Evolutionary conservation across 2,888 invertebrate species (phyloP).

Genomic region (Monopis laevigella): DNA sequence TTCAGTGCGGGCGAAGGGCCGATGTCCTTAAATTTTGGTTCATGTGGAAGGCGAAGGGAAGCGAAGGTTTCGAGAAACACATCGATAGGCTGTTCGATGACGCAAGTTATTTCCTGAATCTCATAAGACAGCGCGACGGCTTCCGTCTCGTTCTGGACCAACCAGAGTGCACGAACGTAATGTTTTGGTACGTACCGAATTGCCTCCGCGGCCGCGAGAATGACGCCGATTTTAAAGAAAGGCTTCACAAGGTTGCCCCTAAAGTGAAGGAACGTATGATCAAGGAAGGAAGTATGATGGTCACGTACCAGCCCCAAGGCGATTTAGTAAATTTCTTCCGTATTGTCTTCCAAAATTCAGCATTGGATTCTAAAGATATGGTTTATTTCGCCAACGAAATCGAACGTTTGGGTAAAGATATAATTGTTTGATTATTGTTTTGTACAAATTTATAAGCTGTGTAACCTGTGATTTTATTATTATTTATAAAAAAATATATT

Average conservation of each 20-base stretch:
- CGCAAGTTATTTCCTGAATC: slow-evolving; percentile 74
- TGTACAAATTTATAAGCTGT: slow-evolving; percentile 5
- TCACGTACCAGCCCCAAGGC: slow-evolving; percentile 93
- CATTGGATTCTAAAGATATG: slow-evolving; percentile 84
- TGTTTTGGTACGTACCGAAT: slow-evolving; percentile 96
- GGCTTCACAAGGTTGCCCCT: slow-evolving; percentile 85
- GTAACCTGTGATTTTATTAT: slow-evolving; percentile 3
- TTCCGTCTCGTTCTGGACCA: slow-evolving; percentile 78
- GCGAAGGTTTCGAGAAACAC: slow-evolving; percentile 78
- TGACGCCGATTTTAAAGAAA: slow-evolving; percentile 68
- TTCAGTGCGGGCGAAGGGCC: slow-evolving; percentile 95
- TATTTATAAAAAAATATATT: background rate
- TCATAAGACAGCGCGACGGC: slow-evolving; percentile 73
- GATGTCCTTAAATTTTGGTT: slow-evolving; percentile 98
- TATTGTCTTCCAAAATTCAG: slow-evolving; percentile 92
- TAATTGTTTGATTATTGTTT: slow-evolving; percentile 35
- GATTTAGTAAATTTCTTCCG: slow-evolving; percentile 93
- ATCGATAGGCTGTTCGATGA: slow-evolving; percentile 82
- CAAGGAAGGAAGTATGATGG: slow-evolving; percentile 93
- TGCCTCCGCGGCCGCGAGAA: slow-evolving; percentile 66
- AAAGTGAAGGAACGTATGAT: slow-evolving; percentile 96
- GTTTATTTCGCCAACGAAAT: slow-evolving; percentile 88
- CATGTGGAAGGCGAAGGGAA: slow-evolving; percentile 97
- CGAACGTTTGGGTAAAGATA: slow-evolving; percentile 80
- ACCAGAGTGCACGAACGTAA: slow-evolving; percentile 94